Evolutionary conservation across 2,797 vertebrate genomes (phyloP), one percentile per base, ranked within the genome.

Genomic region (Neosilurus mollespiculum): DNA sequence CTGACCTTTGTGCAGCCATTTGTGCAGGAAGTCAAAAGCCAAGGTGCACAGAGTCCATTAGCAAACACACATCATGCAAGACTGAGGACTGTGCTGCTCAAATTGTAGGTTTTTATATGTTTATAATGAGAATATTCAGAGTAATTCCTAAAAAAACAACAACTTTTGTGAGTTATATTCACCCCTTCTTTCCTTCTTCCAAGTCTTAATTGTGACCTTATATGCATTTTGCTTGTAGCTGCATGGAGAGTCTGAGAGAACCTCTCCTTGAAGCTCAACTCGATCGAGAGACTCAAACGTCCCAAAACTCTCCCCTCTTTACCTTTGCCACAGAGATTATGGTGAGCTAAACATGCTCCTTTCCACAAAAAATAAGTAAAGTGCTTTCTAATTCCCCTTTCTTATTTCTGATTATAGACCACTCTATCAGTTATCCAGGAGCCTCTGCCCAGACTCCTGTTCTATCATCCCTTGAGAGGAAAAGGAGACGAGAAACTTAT

Each of bases 231-330:
- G 53, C n/a, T 58, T 85, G n/a, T 87, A 99, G 98, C 93, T 99
- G 96, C 93, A 95, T 97, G 93, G 94, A 93, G 92, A 95, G 95
- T 87, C 91, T 99, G 89, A 95, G 94, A 81, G 95, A 94, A 81
- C 97, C 97, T 9, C 90, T 99, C 78, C 92, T 99, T 78, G 93
- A 94, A 86, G 96, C 95, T 83, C 92, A 96, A 12, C 93, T 99
- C 62, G 93, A 93, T 30, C 88, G 87, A 3, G 82, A 89, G 20
- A 90, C 80, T 81, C 93, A 94, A 85, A 90, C 91, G 54, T 76
- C 80, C 70, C 92, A 88, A 89, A 90, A 91, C 81, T 92, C 94
- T 91, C 92, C 95, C 8, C 90, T 99, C 59, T 93, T 93, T 88
- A 87, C 81, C 84, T 98, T 98, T 94, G 97, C 97, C 72, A 86